These are phyloP conservation scores for Selene dorsalis DNA, from an alignment of 2,797 vertebrate genomes.

Conservation along the genomic window DNA sequence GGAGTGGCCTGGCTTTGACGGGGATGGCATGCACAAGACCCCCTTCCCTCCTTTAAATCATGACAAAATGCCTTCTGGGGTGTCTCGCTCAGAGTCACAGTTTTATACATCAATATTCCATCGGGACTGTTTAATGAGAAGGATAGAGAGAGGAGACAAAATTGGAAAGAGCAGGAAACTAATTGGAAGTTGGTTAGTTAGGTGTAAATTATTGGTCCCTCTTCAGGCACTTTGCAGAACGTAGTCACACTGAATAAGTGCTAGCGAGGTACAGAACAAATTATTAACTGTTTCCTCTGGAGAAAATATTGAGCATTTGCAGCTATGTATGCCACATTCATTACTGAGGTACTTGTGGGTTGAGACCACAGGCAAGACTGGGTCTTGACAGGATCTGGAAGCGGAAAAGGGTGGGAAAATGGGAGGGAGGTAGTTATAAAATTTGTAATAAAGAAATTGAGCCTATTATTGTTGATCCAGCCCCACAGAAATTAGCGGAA, in stretches of 20 bases:
- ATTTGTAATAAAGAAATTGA: slow-evolving; percentile 91
- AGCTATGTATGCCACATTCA: slow-evolving; percentile 72
- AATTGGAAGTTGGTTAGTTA: slow-evolving; percentile 79
- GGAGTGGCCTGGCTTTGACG: slow-evolving; percentile 80
- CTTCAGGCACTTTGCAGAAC: slow-evolving; percentile 74
- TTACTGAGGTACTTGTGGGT: slow-evolving; percentile 78
- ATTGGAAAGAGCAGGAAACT: slow-evolving; percentile 72
- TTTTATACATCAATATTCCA: slow-evolving; percentile 70
- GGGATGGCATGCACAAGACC: slow-evolving; percentile 77
- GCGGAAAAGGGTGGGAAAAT: slow-evolving; percentile 83
- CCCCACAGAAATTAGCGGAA: slow-evolving; percentile 91
- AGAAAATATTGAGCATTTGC: slow-evolving; percentile 80
- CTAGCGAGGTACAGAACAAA: slow-evolving; percentile 76
- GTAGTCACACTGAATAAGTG: slow-evolving; percentile 73
- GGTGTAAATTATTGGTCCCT: slow-evolving; percentile 77
- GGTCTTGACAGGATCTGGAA: slow-evolving; percentile 85
- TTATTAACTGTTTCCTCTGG: slow-evolving; percentile 76
- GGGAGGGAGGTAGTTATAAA: slow-evolving; percentile 83
- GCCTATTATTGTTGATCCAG: slow-evolving; percentile 92
- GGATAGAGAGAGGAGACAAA: slow-evolving; percentile 58
- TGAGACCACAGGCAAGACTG: slow-evolving; percentile 82
- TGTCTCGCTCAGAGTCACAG: slow-evolving; percentile 59
- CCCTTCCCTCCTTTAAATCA: slow-evolving; percentile 74
- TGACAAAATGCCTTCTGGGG: slow-evolving; percentile 80
- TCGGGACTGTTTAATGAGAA: slow-evolving; percentile 72